phyloP scores from a whole-genome alignment of 2,888 invertebrate genomes.

The Spialia ferax region DNA sequence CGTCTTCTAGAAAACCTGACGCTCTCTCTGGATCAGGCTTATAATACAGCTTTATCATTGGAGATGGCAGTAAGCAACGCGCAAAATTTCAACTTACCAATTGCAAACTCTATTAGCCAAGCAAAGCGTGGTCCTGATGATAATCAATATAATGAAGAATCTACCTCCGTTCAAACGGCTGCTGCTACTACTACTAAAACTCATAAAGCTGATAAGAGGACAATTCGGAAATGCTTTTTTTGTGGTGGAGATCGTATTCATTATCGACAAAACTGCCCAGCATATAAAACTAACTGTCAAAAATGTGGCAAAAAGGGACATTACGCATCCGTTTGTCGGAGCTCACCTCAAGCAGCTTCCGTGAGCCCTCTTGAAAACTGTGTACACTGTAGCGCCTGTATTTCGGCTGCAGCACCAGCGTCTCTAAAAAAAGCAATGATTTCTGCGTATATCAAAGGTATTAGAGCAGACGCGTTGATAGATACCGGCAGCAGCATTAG shows the following conservation, averaged over 20 bases:
- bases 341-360: background rate
- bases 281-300: background rate
- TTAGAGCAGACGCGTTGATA: slow-evolving; percentile 2
- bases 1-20: background rate
- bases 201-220: background rate
- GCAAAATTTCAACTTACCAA: background rate
- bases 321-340: slow-evolving; percentile 1
- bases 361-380: background rate
- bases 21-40: background rate
- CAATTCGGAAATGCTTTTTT: background rate
- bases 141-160: background rate
- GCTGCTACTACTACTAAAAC: background rate
- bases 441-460: background rate
- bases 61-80: slow-evolving; percentile 1
- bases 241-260: slow-evolving; percentile 4
- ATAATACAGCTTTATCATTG: slow-evolving; percentile 6
- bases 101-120: background rate
- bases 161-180: background rate
- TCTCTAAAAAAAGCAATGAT: background rate
- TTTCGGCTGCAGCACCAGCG: slow-evolving; percentile 2
- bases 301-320: slow-evolving; percentile 6
- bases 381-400: background rate
- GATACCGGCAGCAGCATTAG: slow-evolving; percentile 22
- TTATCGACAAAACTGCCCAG: background rate
- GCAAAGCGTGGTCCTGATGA: background rate